Base-by-base conservation (phyloP, 2,888 invertebrate genomes). In the Aleiodes testaceus region DNA sequence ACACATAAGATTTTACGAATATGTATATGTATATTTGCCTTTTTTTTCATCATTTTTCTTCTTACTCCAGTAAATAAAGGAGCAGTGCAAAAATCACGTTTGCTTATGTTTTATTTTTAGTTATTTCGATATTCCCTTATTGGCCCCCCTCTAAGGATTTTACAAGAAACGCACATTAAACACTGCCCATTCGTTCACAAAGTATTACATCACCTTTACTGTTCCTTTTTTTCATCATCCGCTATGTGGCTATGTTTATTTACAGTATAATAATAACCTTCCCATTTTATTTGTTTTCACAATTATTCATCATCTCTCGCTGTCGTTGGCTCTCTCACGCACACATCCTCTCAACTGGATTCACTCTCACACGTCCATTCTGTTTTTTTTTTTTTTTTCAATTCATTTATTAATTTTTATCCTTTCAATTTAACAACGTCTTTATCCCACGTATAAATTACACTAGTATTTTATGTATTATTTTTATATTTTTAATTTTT, bases 371-470 rank as follows among this genome's bases (percentile, higher is more conserved):
- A 12, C 42, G 12, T 44, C 12, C 14, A 18, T 52, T 20, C 20
- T 18, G 6, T 1, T 18, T 9, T 50, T 50, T 7, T 20, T 20
- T 18, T 59, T 67, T 53, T 64, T 59, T 52, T 14, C 12, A 49
- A 26, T 42, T 50, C 49, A 47, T 16, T 49, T 44, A 59, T 45
- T 59, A 47, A 11, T 49, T 61, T 61, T 49, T 36, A 59, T 50
- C 12, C 12, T 61, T 22, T 42, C 44, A 59, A 30, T 68, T 77
- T 75, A 80, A 81, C 79, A 76, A 75, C 50, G 20, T 68, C 76
- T 64, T 44, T 52, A 22, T 26, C 67, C 73, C 68, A 70, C 76
- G 72, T 77, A 80, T 80, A 79, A 80, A 81, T 80, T 79, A 81
- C 72, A 76, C 70, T 78, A 74, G 72, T 70, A 73, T 73, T 44